A percentile compares a stretch with the other conserved stretches of the same genome.
These are phyloP conservation scores for Clepsis dumicolana DNA, from an alignment of 2,888 invertebrate genomes.

Conservation along the genomic window DNA sequence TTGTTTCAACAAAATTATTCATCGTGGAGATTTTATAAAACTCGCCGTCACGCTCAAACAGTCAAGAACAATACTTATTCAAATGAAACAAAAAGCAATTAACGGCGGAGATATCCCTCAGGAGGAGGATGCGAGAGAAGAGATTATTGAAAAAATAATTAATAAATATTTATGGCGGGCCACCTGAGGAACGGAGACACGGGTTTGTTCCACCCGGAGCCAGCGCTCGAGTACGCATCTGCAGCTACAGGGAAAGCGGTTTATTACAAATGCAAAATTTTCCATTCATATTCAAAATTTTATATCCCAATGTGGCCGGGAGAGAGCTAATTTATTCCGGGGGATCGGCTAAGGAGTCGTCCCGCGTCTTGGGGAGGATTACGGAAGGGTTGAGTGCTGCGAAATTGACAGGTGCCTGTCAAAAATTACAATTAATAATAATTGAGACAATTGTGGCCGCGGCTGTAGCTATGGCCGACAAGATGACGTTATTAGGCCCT, in stretches of 20 bases:
- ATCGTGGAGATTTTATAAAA: constrained; percentile 79
- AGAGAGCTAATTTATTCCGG: constrained; percentile 92
- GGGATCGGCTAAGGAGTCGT: constrained; percentile 81
- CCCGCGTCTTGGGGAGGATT: constrained; percentile 83
- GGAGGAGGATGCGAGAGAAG: constrained; percentile 78
- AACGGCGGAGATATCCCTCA: constrained; percentile 83
- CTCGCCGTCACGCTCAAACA: constrained; percentile 76
- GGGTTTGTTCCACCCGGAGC: constrained; percentile 80
- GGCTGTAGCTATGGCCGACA: constrained; percentile 48
- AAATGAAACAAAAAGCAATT: constrained; percentile 87
- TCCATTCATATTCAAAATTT: constrained; percentile 96
- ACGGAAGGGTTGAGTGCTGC: constrained; percentile 82
- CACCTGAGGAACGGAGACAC: constrained; percentile 80
- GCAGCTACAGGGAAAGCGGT: constrained; percentile 86
- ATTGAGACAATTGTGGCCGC: constrained; percentile 77
- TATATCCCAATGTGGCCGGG: constrained; percentile 91
- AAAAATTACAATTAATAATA: constrained; percentile 86
- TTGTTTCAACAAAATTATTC: constrained; percentile 75
- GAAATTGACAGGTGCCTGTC: constrained; percentile 86
- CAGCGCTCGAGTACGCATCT: constrained; percentile 79
- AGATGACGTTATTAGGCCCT: constrained; percentile 21
- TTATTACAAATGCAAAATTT: constrained; percentile 95
- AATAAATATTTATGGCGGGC: constrained; percentile 85
- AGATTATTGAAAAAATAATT: constrained; percentile 87
- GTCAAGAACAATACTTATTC: constrained; percentile 86